Conservation (phyloP, 2,888 invertebrate species). For the Disparrhopalites patrizii region DNA sequence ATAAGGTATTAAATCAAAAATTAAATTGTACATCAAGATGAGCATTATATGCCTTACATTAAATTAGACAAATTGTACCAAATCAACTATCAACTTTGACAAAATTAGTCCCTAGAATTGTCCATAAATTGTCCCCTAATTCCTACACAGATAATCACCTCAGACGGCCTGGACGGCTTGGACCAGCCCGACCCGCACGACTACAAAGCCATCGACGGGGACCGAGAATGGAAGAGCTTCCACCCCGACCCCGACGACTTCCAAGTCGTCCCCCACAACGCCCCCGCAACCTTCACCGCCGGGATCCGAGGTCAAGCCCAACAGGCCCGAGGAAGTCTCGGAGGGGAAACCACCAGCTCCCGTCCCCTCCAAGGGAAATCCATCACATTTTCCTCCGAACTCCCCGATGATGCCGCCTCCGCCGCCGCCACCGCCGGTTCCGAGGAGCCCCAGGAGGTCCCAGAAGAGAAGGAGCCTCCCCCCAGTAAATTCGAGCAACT, state of each 20-base stretch:
- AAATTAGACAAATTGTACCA: not conserved
- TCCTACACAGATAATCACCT: slow-evolving; percentile 38
- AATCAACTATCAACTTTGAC: no score
- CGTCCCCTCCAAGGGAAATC: slow-evolving; percentile 41
- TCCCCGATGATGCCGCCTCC: not conserved
- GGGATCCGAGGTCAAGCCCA: no score
- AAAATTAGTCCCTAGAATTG: no score
- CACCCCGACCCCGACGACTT: slow-evolving; percentile 30
- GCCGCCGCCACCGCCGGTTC: no score
- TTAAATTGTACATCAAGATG: not conserved
- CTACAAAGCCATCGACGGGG: slow-evolving; percentile 38
- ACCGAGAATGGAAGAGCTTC: slow-evolving; percentile 44
- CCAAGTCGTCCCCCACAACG: slow-evolving; percentile 11
- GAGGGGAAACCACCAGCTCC: slow-evolving; percentile 33
- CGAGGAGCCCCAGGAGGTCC: slow-evolving; percentile 38
- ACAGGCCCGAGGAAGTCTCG: no score
- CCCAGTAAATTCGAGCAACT: slow-evolving; percentile 40
- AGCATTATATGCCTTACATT: not conserved
- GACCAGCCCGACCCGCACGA: slow-evolving; percentile 42
- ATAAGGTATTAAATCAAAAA: not conserved
- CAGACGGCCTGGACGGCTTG: slow-evolving; percentile 47
- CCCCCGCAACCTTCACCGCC: slow-evolving; percentile 35
- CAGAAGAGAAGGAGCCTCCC: slow-evolving; percentile 16
- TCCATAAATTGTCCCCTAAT: slow-evolving; percentile 7
- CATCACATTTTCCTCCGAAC: slow-evolving; percentile 33